Evolutionary conservation across 1,140 invertebrate species (phyloP).

Genomic region (Sycophila sp.): DNA sequence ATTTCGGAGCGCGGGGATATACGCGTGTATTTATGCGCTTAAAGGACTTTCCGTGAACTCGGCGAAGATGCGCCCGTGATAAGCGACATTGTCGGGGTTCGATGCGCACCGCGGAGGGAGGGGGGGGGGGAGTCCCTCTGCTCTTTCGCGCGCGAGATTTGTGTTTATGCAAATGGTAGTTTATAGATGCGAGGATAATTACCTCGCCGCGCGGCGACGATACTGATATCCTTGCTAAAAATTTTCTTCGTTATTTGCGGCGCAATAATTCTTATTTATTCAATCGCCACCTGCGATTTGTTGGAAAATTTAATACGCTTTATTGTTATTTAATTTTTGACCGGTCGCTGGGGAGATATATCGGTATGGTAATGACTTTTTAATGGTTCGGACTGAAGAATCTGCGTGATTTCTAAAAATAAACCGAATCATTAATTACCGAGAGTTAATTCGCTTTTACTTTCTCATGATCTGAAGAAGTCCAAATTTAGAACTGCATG

Average conservation of each 20-base stretch:
- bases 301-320: too few species aligned
- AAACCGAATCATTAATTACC: too few species aligned
- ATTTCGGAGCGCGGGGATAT: too few species aligned
- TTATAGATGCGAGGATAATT: slow-evolving; percentile 22
- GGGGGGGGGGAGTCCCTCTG: not conserved
- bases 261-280: too few species aligned
- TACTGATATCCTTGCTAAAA: not conserved
- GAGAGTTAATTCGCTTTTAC: not conserved
- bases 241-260: not conserved
- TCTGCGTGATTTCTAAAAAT: too few species aligned
- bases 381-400: too few species aligned
- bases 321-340: too few species aligned
- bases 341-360: too few species aligned
- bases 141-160: not conserved
- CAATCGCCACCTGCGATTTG: too few species aligned
- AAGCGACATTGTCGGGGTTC: slow-evolving; percentile 25
- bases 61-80: not conserved
- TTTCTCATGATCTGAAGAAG: not conserved
- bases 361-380: too few species aligned
- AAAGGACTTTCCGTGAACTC: slow-evolving; percentile 4
- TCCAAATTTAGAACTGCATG: not conserved
- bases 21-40: not conserved
- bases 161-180: slow-evolving; percentile 20
- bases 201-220: not conserved
- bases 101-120: not conserved